Evolutionary conservation across 2,888 invertebrate genomes (phyloP).

Genomic region (Athripsodes cinereus): DNA sequence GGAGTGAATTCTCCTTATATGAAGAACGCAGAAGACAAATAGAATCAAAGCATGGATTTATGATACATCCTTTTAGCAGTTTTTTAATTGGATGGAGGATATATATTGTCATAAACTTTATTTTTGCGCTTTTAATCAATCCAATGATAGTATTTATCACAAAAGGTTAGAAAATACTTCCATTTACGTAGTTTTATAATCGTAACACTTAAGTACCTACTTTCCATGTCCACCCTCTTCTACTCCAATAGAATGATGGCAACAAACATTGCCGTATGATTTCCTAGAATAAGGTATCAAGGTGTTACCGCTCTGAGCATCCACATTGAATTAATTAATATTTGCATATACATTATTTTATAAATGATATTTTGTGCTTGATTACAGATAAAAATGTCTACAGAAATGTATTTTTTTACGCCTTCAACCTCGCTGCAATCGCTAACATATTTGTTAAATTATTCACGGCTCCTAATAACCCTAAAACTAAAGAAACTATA

Average conservation of each 20-base stretch:
- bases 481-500: constrained; percentile 15
- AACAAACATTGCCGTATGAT: too few species aligned
- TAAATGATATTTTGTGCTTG: too few species aligned
- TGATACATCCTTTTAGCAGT: constrained; percentile 22
- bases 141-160: constrained; percentile 9
- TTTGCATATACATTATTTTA: too few species aligned
- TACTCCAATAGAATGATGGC: too few species aligned
- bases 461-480: constrained; percentile 13
- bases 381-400: too few species aligned
- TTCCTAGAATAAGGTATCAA: too few species aligned
- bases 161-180: too few species aligned
- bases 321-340: too few species aligned
- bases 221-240: too few species aligned
- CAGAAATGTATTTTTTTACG: neutral
- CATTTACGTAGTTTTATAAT: too few species aligned
- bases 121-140: neutral
- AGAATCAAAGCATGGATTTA: constrained; percentile 10
- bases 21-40: constrained; percentile 14
- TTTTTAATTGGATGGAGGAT: constrained; percentile 14
- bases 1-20: constrained; percentile 10
- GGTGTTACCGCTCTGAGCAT: too few species aligned
- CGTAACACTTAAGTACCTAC: too few species aligned
- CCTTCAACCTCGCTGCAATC: constrained; percentile 8
- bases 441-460: constrained; percentile 14
- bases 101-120: neutral